Base-by-base conservation (phyloP, 2,888 invertebrate species). In the Athripsodes cinereus region DNA sequence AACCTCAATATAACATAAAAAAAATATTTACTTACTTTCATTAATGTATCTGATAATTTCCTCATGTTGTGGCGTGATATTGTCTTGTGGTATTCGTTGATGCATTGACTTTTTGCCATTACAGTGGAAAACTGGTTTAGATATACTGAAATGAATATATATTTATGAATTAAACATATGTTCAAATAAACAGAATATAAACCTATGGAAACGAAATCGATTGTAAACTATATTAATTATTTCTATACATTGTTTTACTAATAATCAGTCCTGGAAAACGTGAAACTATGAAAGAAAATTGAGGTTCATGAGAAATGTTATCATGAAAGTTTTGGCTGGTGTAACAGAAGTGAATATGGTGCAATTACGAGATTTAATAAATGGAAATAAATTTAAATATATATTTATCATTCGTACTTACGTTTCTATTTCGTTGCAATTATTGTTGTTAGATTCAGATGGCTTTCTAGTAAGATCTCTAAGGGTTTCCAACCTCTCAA, bases 21-120 rank as follows among this genome's bases (percentile, higher is more conserved):
- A 6, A 21, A 34, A 48, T 34, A 34, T 22, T 35, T 64, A 82
- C 86, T 85, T 80, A 92, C 92, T 90, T 73, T 91, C 90, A 73
- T 88, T 86, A 68, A 93, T 87, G 74, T 84, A 93, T 78, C 86
- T 86, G 69, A 92, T 88, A 65, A 92, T 85, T 78, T 92, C 92
- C 70, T 92, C 90, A 70, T 93, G 92, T 68, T 92, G 88, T 57
- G 91, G 92, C 72, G 72, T 82, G 73, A 73, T 81, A 73, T 81
- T 67, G 79, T 81, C 73, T 71, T 81, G 74, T 71, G 82, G 69
- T 81, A 81, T 74, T 78, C 80, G 73, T 69, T 76, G 78, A 73
- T 79, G 76, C 72, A 79, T 74, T 80, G 84, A 69, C 68, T 82
- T 81, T 72, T 81, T 83, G 63, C 82, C 81, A 72, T 82, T 82